Evolutionary conservation across 2,113 vertebrate genomes (phyloP).

Genomic region (Neodon shergylaensis): DNA sequence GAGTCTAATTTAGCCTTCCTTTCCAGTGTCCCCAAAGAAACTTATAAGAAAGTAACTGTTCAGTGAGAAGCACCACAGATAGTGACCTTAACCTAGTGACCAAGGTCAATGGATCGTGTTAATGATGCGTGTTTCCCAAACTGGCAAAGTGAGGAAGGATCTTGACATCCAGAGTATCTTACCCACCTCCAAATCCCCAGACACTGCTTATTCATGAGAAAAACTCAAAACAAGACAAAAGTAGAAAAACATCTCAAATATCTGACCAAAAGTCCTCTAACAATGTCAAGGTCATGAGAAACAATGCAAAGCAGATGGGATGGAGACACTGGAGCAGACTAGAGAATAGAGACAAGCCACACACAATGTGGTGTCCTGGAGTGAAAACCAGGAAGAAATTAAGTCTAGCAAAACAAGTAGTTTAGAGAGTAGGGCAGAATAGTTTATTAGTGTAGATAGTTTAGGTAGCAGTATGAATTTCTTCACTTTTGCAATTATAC

Average conservation of each 20-base stretch:
- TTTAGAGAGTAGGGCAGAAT: not conserved
- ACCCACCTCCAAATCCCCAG: not conserved
- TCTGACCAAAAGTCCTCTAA: not conserved
- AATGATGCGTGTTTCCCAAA: not conserved
- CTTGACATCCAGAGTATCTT: too few relatives aligned
- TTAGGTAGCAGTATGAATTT: not conserved
- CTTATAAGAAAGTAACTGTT: not conserved
- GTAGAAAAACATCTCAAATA: not conserved
- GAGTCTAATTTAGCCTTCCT: not conserved
- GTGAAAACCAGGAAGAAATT: not conserved
- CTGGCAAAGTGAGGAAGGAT: rapidly evolving
- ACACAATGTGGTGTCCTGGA: not conserved
- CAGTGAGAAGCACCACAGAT: not conserved
- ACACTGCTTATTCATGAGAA: not conserved
- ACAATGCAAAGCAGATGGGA: not conserved
- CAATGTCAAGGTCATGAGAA: not conserved
- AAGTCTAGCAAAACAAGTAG: not conserved
- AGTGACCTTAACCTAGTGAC: not conserved
- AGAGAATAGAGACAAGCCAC: not conserved
- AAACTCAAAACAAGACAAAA: not conserved
- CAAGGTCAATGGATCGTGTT: not conserved
- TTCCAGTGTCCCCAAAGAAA: not conserved
- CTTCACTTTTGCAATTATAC: not conserved
- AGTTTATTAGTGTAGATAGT: not conserved
- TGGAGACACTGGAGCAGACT: not conserved